These are phyloP conservation scores for Lymantria monacha DNA, from an alignment of 2,888 invertebrate species.

Conservation along the genomic window DNA sequence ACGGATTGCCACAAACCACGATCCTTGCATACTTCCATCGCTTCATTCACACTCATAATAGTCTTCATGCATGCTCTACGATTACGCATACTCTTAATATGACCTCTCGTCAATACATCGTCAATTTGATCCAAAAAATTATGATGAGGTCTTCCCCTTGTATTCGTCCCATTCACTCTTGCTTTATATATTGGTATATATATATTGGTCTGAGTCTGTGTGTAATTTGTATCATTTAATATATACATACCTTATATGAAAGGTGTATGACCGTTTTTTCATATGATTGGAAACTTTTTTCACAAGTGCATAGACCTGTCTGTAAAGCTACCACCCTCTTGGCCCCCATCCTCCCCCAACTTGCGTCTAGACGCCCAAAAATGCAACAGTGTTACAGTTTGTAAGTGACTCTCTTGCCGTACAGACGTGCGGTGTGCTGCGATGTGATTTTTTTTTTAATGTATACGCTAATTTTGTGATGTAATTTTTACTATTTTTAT, in stretches of 20 bases:
- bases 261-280: constrained; percentile 20
- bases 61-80: too few species aligned
- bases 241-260: neutral
- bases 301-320: constrained; percentile 29
- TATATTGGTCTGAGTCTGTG: too few species aligned
- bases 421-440: constrained; percentile 12
- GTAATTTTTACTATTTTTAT: constrained; percentile 28
- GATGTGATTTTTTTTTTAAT: constrained; percentile 15
- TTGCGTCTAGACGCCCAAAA: constrained; percentile 28
- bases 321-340: neutral
- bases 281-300: constrained; percentile 17
- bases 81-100: too few species aligned
- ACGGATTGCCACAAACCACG: too few species aligned
- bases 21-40: too few species aligned
- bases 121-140: too few species aligned
- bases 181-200: too few species aligned
- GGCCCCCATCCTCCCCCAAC: constrained; percentile 2
- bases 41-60: too few species aligned
- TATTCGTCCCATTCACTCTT: too few species aligned
- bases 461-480: constrained; percentile 26
- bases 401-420: neutral
- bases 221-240: too few species aligned
- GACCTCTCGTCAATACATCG: too few species aligned
- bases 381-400: constrained; percentile 22
- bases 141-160: too few species aligned